Evolutionary conservation across 1,140 invertebrate species (phyloP), one percentile per base, ranked within the genome.

Genomic region (Heliconius melpomene): DNA sequence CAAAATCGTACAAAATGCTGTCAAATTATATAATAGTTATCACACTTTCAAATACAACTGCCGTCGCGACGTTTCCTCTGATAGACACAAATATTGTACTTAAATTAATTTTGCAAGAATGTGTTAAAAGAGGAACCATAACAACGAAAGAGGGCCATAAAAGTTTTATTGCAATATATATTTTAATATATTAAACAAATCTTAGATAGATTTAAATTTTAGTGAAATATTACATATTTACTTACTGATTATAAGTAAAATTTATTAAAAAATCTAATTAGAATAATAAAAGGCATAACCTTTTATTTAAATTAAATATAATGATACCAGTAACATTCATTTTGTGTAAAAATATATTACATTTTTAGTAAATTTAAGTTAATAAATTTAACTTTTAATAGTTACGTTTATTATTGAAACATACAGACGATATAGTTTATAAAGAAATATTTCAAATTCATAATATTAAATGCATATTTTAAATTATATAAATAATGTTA

Each of bases 1-100:
- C 71, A 84, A 86, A 88, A 84, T 40, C 75, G 80, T 83, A 83
- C 80, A 87, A 89, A 89, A 88, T 87, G 81, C 81, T 83, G 81
- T 73, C 74, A 86, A 86, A 85, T 81, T 87, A 85, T 84, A 82
- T 82, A 84, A 83, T 74, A 66, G 23, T 79, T 52, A 75, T 54
- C 57, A 38, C 57, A 79, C 78, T 71, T 74, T 36, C 46, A 60
- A 75, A 79, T 77, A 79, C 78, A 79, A 72, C 71, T 80, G 77
- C 82, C 52, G 82, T 66, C 77, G 78, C 54, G 66, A 82, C 57
- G 78, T 76, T 77, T 82, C 74, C 72, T 80, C 80, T 79, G 80
- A 78, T 74, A 79, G 83, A 77, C 75, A 29, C 40, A 80, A 40
- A 29, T 79, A 79, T 77, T 80, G 75, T 79, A 84, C 75, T 84